These are phyloP conservation scores for Panagrolaimus sp. DNA, from an alignment of 1,140 invertebrate genomes.

Conservation along the genomic window DNA sequence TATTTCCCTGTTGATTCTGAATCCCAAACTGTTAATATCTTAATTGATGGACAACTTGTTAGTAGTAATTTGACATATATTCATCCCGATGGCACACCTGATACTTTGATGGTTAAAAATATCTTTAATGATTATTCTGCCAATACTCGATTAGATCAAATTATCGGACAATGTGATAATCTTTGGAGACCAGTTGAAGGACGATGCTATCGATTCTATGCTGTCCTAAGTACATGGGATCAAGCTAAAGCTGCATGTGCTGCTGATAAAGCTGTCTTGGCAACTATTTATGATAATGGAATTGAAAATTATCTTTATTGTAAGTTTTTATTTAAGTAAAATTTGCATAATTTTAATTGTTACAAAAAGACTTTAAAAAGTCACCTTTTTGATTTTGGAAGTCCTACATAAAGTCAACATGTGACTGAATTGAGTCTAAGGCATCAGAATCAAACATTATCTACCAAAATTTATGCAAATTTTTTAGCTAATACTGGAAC, in stretches of 20 bases:
- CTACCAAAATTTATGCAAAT: too few species aligned
- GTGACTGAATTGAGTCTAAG: too few species aligned
- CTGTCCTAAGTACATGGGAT: not conserved
- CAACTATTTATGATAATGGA: not conserved
- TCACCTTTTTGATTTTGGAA: too few species aligned
- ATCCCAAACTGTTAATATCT: not conserved
- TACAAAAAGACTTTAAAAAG: too few species aligned
- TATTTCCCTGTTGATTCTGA: conserved; percentile 10
- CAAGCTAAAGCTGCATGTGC: not conserved
- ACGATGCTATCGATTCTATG: conserved; percentile 7
- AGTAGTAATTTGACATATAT: not conserved
- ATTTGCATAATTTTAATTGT: too few species aligned
- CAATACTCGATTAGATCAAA: not conserved
- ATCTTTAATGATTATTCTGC: conserved; percentile 11
- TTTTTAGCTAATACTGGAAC: not conserved
- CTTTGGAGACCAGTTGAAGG: not conserved
- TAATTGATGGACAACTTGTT: conserved; percentile 3
- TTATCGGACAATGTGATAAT: conserved; percentile 3
- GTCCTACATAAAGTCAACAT: too few species aligned
- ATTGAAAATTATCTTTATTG: conserved; percentile 3
- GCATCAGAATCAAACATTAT: too few species aligned
- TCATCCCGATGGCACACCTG: not conserved
- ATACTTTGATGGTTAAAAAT: not conserved
- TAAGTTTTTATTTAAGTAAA: too few species aligned
- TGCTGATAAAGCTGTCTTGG: not conserved